These are phyloP conservation scores for Microchrysa polita DNA, from an alignment of 2,888 invertebrate genomes.

Conservation along the genomic window DNA sequence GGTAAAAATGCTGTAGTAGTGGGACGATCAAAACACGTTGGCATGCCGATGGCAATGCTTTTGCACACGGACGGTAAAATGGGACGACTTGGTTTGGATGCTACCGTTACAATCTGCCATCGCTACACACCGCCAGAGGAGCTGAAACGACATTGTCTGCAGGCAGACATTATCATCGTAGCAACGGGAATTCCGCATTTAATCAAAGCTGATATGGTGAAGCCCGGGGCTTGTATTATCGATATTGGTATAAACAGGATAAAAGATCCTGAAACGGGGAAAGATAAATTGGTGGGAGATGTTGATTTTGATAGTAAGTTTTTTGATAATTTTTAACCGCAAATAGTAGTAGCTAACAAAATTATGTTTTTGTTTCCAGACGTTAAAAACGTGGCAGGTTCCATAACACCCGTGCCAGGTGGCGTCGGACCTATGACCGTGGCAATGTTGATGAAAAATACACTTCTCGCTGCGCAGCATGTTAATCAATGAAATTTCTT, in stretches of 20 bases:
- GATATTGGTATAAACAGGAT: conserved; percentile 88
- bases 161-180: conserved; percentile 64
- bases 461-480: conserved; percentile 75
- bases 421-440: conserved; percentile 96
- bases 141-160: conserved; percentile 71
- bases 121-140: conserved; percentile 84
- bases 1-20: conserved; percentile 90
- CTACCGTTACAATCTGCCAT: conserved; percentile 91
- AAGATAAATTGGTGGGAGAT: conserved; percentile 83
- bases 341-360: not conserved
- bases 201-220: conserved; percentile 85
- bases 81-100: conserved; percentile 80
- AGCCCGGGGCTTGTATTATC: conserved; percentile 86
- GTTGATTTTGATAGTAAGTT: conserved; percentile 82
- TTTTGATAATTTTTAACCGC: not conserved
- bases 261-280: conserved; percentile 70
- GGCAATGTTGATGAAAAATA: conserved; percentile 92
- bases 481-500: not conserved
- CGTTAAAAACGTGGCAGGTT: conserved; percentile 82
- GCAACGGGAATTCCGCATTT: conserved; percentile 75
- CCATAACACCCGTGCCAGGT: conserved; percentile 89
- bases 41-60: conserved; percentile 87
- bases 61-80: conserved; percentile 79
- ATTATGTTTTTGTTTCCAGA: conserved; percentile 63
- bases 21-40: conserved; percentile 92